Conservation (phyloP, 2,113 vertebrate genomes). For the Pachyramphus minor region DNA sequence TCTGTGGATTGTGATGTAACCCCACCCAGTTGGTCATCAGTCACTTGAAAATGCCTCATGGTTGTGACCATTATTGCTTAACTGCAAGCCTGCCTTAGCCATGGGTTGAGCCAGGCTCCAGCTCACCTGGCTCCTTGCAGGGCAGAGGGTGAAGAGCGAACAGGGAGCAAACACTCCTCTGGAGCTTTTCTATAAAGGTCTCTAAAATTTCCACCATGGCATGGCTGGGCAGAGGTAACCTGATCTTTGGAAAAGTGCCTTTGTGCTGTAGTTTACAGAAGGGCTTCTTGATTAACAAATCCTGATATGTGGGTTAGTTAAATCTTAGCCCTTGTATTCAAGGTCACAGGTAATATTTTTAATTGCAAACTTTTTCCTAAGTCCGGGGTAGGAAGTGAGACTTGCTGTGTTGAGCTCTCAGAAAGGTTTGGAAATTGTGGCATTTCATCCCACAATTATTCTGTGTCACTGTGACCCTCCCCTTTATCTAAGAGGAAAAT, state of each 20-base stretch:
- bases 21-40: background rate
- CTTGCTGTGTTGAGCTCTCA: background rate
- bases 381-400: slow-evolving; percentile 2
- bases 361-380: slow-evolving; percentile 14
- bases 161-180: background rate
- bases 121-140: background rate
- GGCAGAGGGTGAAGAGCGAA: background rate
- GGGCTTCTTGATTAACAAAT: background rate
- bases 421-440: background rate
- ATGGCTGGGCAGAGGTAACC: background rate
- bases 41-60: background rate
- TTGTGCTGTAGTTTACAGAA: background rate
- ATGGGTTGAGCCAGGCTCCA: background rate
- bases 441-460: background rate
- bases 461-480: background rate
- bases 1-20: background rate
- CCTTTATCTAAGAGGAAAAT: slow-evolving; percentile 9
- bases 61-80: background rate
- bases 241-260: slow-evolving; percentile 23
- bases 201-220: background rate
- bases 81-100: background rate
- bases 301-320: background rate
- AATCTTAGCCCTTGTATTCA: background rate
- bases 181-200: background rate
- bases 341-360: slow-evolving; percentile 28